Evolutionary conservation across 2,888 invertebrate species (phyloP), one percentile per base, ranked within the genome.

Genomic region (Pollenia labialis): DNA sequence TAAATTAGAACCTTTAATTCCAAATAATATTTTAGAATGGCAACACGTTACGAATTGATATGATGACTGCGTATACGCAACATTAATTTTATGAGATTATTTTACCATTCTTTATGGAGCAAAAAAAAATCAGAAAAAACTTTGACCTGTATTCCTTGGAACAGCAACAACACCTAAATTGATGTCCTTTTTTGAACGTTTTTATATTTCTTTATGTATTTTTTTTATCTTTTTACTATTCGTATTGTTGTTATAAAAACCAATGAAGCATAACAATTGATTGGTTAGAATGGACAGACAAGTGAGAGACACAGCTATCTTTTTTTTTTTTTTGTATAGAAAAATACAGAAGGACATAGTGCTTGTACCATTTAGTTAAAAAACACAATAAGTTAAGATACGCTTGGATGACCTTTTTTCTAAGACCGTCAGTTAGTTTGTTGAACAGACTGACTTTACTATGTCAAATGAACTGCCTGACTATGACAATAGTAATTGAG

Each of bases 251-350:
- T 50, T 66, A 84, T 81, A 83, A 83, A 83, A 81, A 72, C 71
- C 87, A 88, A 85, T 88, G 85, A 87, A 88, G 88, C 87, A 85
- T 79, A 88, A 80, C 85, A 88, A 87, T 88, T 88, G 88, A 88
- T 88, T 87, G 88, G 81, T 84, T 81, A 71, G 71, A 75, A 75
- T 48, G 44, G 32, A 60, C 75, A 42, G 56, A 58, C 46, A 42
- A 16, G n/a, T 44, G 8, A 16, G 18, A 58, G 58, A 48, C n/a
- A 12, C 56, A 50, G 40, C 48, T 44, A 60, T 50, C 16, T 50
- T 50, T 74, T 62, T 18, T 14, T 42, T 50, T 40, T 50, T 50
- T 74, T 62, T 18, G 23, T 42, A 52, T 16, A 46, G 32, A 64
- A n/a, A 12, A n/a, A n/a, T 9, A 1, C 46, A 32, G 11, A 4